Evolutionary conservation across 2,888 invertebrate genomes (phyloP), one percentile per base, ranked within the genome.

Genomic region (Drosophila rubida): DNA sequence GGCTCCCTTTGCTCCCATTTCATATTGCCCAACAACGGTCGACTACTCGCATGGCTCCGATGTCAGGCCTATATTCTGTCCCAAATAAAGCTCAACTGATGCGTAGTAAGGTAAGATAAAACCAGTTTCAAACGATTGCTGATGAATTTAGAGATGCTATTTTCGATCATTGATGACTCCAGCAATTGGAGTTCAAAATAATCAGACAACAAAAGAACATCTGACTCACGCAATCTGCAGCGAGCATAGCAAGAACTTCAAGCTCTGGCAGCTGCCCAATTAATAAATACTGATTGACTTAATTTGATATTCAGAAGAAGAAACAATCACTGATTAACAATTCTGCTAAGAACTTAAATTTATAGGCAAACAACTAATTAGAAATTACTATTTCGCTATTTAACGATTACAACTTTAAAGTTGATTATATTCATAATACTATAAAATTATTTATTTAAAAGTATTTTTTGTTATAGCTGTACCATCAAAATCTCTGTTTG

Each of bases 121-220:
- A 46, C 27, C 3, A n/a, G 25, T 27, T 45, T 16, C 6, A 30
- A 1, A 16, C 11, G 16, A 48, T 11, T n/a, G 13, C 8, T 13
- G 4, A 14, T 37, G 7, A n/a, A n/a, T 7, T 37, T 35, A 22
- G 1, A 48, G 19, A 22, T 23, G 42, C 22, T 42, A 19, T 42
- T 42, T 42, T 4, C 22, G 4, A 4, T 32, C 14, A 19, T 32
- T 48, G 19, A 53, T 53, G 53, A 42, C 42, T 41, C 27, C 8
- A 11, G 8, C 39, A 49, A 49, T 39, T 57, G 25, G 16, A 57
- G 37, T 48, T 57, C 16, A 39, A 9, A 57, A 22, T 41, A 22
- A 13, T 11, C 16, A 32, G 16, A 16, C 6, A 11, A 16, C 9
- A 14, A 1, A 27, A 1, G 23, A 13, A 13, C 16, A 23, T 25